These are phyloP conservation scores for Cranoglanis bouderius DNA, from an alignment of 2,113 vertebrate genomes.

Conservation along the genomic window DNA sequence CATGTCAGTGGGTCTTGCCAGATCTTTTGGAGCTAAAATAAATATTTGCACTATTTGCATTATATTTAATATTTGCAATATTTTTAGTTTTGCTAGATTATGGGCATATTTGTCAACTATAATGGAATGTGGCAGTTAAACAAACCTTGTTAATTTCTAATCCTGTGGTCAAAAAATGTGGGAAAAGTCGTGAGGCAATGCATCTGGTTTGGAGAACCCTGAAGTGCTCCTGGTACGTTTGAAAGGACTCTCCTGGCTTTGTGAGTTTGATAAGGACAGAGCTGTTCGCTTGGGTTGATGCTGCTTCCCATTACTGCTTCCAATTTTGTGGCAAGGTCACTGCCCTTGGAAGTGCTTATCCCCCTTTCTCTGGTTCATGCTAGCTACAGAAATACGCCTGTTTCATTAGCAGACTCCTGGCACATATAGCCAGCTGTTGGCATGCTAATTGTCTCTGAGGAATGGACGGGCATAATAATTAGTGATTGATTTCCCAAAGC, in stretches of 20 bases:
- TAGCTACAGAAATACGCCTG: neutral
- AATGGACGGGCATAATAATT: neutral
- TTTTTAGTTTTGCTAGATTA: neutral
- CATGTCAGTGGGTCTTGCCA: neutral
- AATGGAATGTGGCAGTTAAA: neutral
- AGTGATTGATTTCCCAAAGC: neutral
- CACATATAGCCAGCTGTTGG: neutral
- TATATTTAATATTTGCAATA: too few species aligned
- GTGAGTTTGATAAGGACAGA: conserved; percentile 13
- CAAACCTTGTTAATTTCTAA: neutral
- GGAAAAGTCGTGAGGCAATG: neutral
- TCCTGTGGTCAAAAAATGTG: neutral
- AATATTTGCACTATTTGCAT: neutral
- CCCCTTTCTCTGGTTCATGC: neutral
- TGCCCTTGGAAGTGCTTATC: conserved; percentile 4
- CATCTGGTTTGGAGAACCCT: neutral
- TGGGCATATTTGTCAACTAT: neutral
- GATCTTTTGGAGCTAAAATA: neutral
- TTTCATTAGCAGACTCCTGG: neutral
- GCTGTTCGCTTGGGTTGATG: neutral
- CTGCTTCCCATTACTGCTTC: neutral
- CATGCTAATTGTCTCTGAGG: neutral
- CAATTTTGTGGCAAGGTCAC: neutral
- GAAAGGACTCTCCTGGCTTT: neutral
- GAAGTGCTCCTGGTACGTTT: neutral